Evolutionary conservation across 2,888 invertebrate species (phyloP), one percentile per base, ranked within the genome.

Genomic region (Polyploca ridens): DNA sequence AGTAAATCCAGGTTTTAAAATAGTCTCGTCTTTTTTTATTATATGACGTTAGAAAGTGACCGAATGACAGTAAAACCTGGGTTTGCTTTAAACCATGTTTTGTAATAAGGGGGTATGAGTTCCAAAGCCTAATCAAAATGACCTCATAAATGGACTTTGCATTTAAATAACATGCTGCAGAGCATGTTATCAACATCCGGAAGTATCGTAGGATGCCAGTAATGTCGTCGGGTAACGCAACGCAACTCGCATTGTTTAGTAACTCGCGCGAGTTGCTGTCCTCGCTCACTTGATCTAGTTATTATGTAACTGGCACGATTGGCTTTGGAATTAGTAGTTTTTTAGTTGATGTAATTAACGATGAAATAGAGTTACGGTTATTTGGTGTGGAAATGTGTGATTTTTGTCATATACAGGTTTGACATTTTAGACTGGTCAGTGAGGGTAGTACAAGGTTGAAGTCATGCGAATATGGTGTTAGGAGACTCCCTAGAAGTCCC

Each of bases 201-300:
- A 70, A 70, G 62, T 62, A 19, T n/a, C 54, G 67, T 67, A 60
- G 64, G 67, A 67, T 35, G 63, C 11, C 61, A 58, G 69, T 64
- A 67, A 64, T 64, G 63, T 63, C 63, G 64, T 35, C 62, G 10
- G 16, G 64, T 60, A 58, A 38, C 58, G 41, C 57, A 33, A 62
- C 44, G 41, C 57, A 33, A 62, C 44, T 19, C 41, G 35, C 58
- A 49, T 65, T 67, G 64, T 64, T 41, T 33, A 59, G 61, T 61
- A 54, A 27, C 41, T 61, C 61, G 33, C 54, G 54, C 62, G 49
- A 27, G 62, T 38, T 64, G 74, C 62, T 71, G 78, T 73, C 85
- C 85, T 85, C 81, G 82, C 68, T 79, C 77, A 74, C 78, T 67
- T 83, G 77, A 78, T 79, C 86, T 72, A 84, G 71, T 80, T 84